phyloP scores from a whole-genome alignment of 2,113 vertebrate genomes.

The Menidia beryllina region DNA sequence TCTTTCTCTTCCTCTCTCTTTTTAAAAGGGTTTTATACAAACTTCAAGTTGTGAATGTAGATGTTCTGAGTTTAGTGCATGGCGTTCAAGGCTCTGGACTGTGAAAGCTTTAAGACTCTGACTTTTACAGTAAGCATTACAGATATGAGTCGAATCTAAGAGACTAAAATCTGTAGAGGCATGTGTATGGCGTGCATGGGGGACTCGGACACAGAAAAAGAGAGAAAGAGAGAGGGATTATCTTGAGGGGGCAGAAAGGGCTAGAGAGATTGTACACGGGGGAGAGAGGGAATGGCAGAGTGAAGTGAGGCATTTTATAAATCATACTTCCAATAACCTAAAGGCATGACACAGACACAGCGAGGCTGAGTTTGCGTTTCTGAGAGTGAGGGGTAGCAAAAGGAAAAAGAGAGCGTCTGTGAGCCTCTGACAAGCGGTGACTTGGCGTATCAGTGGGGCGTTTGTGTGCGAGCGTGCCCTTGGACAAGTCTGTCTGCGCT shows the following conservation, averaged over 20 bases:
- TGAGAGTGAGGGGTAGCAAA: conserved; percentile 25
- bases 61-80: background rate
- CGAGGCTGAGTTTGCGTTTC: conserved; percentile 16
- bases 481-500: conserved; percentile 46
- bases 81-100: background rate
- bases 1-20: background rate
- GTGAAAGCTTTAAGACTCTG: background rate
- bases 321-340: conserved; percentile 64
- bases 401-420: conserved; percentile 21
- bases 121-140: conserved; percentile 6
- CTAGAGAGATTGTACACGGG: conserved; percentile 52
- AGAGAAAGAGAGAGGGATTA: conserved; percentile 60
- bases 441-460: conserved; percentile 61
- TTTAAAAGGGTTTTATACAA: background rate
- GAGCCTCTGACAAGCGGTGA: conserved; percentile 50
- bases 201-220: conserved; percentile 37
- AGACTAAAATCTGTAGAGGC: conserved; percentile 36
- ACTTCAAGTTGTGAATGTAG: background rate
- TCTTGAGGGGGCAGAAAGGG: conserved; percentile 18
- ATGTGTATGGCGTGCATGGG: conserved; percentile 16
- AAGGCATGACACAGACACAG: conserved; percentile 49
- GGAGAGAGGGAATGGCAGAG: conserved; percentile 33
- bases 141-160: conserved; percentile 3
- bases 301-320: conserved; percentile 58
- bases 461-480: conserved; percentile 37